A percentile compares a stretch with the other conserved stretches of the same genome.
Conservation (phyloP, 2,888 invertebrate genomes). For the Phortica okadai region DNA sequence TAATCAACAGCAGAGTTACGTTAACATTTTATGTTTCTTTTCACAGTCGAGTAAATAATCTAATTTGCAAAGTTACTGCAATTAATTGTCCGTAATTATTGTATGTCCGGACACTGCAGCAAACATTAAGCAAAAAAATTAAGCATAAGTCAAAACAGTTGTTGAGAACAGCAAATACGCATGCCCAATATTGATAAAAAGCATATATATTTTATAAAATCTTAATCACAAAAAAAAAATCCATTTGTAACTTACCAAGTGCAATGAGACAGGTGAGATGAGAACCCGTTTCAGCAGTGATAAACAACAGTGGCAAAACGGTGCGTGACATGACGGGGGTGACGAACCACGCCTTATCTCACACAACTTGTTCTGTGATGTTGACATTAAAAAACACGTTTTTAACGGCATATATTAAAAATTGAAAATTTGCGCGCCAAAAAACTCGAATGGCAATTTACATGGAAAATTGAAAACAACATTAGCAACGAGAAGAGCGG, state of each 20-base stretch:
- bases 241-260: background rate
- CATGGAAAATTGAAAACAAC: no score
- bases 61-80: slow-evolving; percentile 73
- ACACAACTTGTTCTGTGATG: no score
- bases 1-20: slow-evolving; percentile 33
- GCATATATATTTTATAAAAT: background rate
- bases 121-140: background rate
- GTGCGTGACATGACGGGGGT: background rate
- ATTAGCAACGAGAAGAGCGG: no score
- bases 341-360: background rate
- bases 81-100: slow-evolving; percentile 73
- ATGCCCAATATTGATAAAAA: no score
- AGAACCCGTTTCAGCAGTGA: slow-evolving; percentile 1
- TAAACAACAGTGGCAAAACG: background rate
- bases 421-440: slow-evolving; percentile 42
- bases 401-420: slow-evolving; percentile 1
- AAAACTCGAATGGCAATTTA: slow-evolving; percentile 7
- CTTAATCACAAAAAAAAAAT: background rate
- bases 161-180: no score
- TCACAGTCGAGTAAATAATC: slow-evolving; percentile 61
- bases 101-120: slow-evolving; percentile 51
- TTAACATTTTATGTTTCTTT: no score
- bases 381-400: slow-evolving; percentile 47
- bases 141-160: no score
- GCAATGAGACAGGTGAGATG: slow-evolving; percentile 10